A percentile compares a stretch with the other conserved stretches of the same genome.
phyloP scores from a whole-genome alignment of 1,140 invertebrate species.

The Ostrea denselamellosa region DNA sequence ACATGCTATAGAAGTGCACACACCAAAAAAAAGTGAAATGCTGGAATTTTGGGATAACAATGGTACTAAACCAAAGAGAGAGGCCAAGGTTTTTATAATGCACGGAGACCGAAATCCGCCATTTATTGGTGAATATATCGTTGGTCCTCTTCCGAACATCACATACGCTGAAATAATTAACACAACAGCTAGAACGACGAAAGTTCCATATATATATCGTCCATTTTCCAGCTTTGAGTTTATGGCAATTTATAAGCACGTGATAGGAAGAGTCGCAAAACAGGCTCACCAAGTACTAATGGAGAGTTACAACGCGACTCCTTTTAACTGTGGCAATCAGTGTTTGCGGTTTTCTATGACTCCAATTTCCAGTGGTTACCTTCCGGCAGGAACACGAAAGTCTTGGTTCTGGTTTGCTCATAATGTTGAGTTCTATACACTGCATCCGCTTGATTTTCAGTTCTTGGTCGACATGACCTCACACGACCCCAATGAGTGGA shows the following conservation, averaged over 20 bases:
- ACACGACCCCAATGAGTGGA: slow-evolving; percentile 64
- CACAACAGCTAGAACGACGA: slow-evolving; percentile 60
- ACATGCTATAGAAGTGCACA: slow-evolving; percentile 70
- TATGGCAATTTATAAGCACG: slow-evolving; percentile 61
- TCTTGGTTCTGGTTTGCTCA: slow-evolving; percentile 65
- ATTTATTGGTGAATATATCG: slow-evolving; percentile 71
- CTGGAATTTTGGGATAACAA: slow-evolving; percentile 64
- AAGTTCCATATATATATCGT: slow-evolving; percentile 66
- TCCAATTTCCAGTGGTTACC: slow-evolving; percentile 69
- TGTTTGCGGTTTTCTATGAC: slow-evolving; percentile 70
- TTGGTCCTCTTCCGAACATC: slow-evolving; percentile 66
- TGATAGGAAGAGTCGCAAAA: slow-evolving; percentile 58
- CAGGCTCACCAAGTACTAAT: slow-evolving; percentile 61
- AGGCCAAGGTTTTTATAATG: slow-evolving; percentile 70
- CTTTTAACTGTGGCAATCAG: slow-evolving; percentile 63
- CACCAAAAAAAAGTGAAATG: slow-evolving; percentile 64
- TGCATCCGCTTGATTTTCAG: slow-evolving; percentile 65
- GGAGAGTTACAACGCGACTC: slow-evolving; percentile 71
- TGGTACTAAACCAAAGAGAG: slow-evolving; percentile 60
- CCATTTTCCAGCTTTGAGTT: slow-evolving; percentile 72
- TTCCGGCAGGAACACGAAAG: slow-evolving; percentile 62
- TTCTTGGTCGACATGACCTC: slow-evolving; percentile 62
- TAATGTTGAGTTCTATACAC: slow-evolving; percentile 59
- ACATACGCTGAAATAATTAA: slow-evolving; percentile 57
- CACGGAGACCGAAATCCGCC: slow-evolving; percentile 64